Evolutionary conservation across 2,797 vertebrate genomes (phyloP).

Genomic region (Sardinella longiceps): DNA sequence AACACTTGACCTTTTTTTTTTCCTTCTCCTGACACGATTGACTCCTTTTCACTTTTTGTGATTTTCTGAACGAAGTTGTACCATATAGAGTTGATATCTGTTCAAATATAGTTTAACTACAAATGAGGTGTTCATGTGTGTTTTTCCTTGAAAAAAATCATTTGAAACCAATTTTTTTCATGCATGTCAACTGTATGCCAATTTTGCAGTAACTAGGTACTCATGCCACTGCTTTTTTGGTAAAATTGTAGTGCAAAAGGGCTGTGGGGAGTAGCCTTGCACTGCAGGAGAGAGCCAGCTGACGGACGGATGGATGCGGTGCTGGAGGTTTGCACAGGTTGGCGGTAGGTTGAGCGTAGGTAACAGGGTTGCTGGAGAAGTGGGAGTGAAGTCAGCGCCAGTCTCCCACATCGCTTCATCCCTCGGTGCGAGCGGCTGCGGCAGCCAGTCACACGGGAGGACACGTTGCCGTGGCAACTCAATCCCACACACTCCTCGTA

Average conservation of each 20-base stretch:
- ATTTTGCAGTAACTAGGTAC: neutral
- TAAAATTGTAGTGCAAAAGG: neutral
- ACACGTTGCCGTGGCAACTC: conserved; percentile 73
- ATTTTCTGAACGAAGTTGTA: conserved; percentile 87
- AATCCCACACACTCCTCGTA: conserved; percentile 58
- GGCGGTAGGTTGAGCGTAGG: neutral
- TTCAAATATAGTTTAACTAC: conserved; percentile 86
- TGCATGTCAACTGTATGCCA: neutral
- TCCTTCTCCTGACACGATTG: conserved; percentile 63
- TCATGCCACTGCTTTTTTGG: neutral
- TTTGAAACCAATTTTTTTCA: neutral
- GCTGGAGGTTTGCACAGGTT: neutral
- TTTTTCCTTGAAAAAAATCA: conserved; percentile 36
- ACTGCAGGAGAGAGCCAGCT: neutral
- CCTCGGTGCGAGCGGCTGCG: conserved; percentile 53
- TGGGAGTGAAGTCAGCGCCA: conserved; percentile 40
- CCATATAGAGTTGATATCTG: conserved; percentile 79
- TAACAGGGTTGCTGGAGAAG: conserved; percentile 40
- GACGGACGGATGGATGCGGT: neutral
- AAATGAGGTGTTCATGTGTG: conserved; percentile 55
- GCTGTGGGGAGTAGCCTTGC: neutral
- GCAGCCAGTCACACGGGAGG: conserved; percentile 60
- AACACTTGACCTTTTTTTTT: conserved; percentile 53
- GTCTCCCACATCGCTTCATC: conserved; percentile 14
- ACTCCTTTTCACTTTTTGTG: conserved; percentile 79